Evolutionary conservation across 2,888 invertebrate species (phyloP), one percentile per base, ranked within the genome.

Genomic region (Trachelus stipa): DNA sequence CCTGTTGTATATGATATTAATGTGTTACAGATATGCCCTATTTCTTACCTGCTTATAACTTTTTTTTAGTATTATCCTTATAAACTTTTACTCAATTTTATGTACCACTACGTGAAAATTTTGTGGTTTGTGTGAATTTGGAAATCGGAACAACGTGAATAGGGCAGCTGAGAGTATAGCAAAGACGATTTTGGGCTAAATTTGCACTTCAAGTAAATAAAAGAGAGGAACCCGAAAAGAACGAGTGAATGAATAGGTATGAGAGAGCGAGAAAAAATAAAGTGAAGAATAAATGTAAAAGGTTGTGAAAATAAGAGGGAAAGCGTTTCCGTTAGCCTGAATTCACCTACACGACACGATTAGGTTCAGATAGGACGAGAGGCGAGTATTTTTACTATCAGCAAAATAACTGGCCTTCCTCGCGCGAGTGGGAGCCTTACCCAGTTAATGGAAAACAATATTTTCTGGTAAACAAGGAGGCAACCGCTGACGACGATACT

Each of bases 401-500:
- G 33, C 23, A 23, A 56, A 56, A 56, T 56, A 56, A 2, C 71
- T 34, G 33, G 71, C 71, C 34, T 71, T 31, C 15, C 71, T 56
- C 56, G 23, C 31, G 33, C 12, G 71, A 71, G 33, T 15, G 23
- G 56, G 23, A 23, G 23, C 9, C 23, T 9, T 56, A 15, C 1
- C 23, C 23, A 23, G 56, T 56, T 56, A 56, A 56, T 56, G 56
- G 56, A 56, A 9, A 71, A 31, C 71, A 71, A 71, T 71, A 71
- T 71, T 71, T 71, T 71, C 71, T 33, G 33, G 33, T 71, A 71
- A 71, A 71, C 71, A 71, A 71, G 12, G 23, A 30, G 34, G 71
- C 71, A 12, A 71, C 71, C 71, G 12, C 71, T 34, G 56, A 56
- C 56, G 23, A 56, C 23, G 56, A 23, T 23, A 56, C 9, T 0